These are phyloP conservation scores for Adrianichthys oophorus DNA, from an alignment of 2,797 vertebrate genomes.

Conservation along the genomic window DNA sequence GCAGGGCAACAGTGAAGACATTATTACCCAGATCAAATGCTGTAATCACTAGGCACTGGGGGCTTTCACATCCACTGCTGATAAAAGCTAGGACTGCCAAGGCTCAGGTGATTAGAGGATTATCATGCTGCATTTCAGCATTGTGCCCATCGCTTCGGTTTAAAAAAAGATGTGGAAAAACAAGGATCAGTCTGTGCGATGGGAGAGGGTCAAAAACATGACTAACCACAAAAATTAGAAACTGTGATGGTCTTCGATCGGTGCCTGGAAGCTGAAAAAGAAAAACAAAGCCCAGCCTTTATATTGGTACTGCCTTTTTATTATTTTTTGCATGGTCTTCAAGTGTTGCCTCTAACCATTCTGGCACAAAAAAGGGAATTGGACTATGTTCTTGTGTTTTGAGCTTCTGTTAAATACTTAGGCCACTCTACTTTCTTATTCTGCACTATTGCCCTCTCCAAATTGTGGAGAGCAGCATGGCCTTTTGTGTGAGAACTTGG, in stretches of 20 bases:
- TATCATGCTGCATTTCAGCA: slow-evolving; percentile 79
- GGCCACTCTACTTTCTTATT: slow-evolving; percentile 43
- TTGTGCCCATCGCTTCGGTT: slow-evolving; percentile 66
- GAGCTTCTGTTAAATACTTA: slow-evolving; percentile 59
- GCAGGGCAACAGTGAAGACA: slow-evolving; percentile 81
- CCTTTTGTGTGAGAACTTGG: slow-evolving; percentile 65
- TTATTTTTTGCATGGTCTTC: slow-evolving; percentile 35
- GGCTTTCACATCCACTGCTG: slow-evolving; percentile 79
- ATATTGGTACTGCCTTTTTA: no score
- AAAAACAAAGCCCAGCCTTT: no score
- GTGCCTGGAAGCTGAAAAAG: no score
- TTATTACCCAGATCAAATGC: slow-evolving; percentile 86
- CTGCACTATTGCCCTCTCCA: slow-evolving; percentile 40
- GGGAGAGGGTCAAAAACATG: slow-evolving; percentile 45
- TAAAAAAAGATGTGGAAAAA: slow-evolving; percentile 35
- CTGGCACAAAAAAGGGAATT: slow-evolving; percentile 33
- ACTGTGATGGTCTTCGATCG: slow-evolving; percentile 29
- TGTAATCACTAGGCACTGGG: slow-evolving; percentile 81
- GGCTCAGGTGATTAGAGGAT: slow-evolving; percentile 82
- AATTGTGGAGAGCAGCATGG: slow-evolving; percentile 53
- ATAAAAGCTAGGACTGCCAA: slow-evolving; percentile 80
- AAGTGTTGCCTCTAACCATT: slow-evolving; percentile 36
- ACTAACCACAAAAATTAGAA: slow-evolving; percentile 42
- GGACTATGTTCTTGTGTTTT: slow-evolving; percentile 41
- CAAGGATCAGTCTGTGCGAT: slow-evolving; percentile 52